Evolutionary conservation across 2,888 invertebrate species (phyloP), one percentile per base, ranked within the genome.

Genomic region (Acanthosoma haemorrhoidale): DNA sequence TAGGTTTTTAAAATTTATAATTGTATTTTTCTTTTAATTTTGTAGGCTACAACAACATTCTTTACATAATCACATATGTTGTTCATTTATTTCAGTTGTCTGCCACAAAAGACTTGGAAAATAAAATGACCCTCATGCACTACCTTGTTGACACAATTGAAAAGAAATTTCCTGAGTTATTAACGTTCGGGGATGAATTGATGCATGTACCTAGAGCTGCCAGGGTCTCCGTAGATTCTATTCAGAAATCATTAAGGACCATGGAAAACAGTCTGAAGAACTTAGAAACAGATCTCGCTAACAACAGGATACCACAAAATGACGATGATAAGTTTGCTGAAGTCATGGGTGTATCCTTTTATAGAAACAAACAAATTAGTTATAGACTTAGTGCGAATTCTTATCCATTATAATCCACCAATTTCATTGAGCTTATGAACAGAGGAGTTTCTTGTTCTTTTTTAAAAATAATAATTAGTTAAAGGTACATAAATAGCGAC

Each of bases 91-190:
- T 80, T 13, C 80, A 90, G 88, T 81, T 94, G 74, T 89, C 90
- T 3, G 87, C 90, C 71, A 94, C 93, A n/a, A 98, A 98, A 81
- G 94, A 96, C 78, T 83, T 90, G 43, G 93, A 97, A 77, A 96
- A 96, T 79, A 92, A 93, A 77, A 90, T 90, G 73, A 98, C 96
- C 0, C 81, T 99, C 21, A 83, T 98, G 59, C 97, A 98, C 80
- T 97, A 94, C 78, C 81, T 99, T 69, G 94, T 90, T 0, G 90
- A 94, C 74, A 88, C 90, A 0, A 87, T 95, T 71, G 95, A 97
- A 79, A 86, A 83, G 69, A 94, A 95, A 77, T 92, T 93, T 80
- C 92, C 94, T 0, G 95, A 96, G 66, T 85, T 89, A 25, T 79
- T 94, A 13, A 87, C 82, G 69, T 96, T 96, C 77, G 84, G 86